A percentile compares a stretch with the other conserved stretches of the same genome.
phyloP scores from a whole-genome alignment of 2,797 vertebrate genomes.

The Hydrophis major region DNA sequence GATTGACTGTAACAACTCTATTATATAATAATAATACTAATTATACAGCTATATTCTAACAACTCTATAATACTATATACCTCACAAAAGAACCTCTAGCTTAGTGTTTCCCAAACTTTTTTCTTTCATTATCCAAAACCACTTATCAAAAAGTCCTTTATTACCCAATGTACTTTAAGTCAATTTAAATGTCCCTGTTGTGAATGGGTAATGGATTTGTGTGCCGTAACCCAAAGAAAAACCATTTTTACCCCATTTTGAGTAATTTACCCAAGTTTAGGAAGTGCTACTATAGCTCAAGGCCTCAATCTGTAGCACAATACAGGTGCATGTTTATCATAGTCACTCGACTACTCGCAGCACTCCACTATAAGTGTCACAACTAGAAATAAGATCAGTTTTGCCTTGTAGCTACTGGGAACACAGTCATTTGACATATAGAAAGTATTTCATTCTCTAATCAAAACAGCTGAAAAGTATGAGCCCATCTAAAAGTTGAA shows the following conservation, averaged over 20 bases:
- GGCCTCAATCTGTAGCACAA: conserved; percentile 9
- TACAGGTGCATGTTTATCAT: conserved; percentile 11
- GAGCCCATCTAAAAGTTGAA: neutral
- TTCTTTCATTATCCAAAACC: neutral
- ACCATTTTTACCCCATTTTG: neutral
- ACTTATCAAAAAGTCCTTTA: neutral
- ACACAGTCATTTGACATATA: neutral
- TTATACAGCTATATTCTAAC: neutral
- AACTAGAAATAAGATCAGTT: conserved; percentile 4
- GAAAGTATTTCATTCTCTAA: neutral
- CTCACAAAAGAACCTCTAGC: neutral
- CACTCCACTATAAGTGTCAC: neutral
- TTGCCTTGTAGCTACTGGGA: neutral
- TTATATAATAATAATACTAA: neutral
- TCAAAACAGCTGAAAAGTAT: neutral
- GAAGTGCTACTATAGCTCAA: neutral
- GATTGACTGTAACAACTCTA: neutral
- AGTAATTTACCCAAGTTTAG: neutral
- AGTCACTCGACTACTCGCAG: conserved; percentile 1
- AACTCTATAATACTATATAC: neutral
- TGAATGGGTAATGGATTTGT: neutral
- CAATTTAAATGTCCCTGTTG: neutral
- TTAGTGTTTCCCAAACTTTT: neutral
- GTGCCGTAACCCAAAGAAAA: neutral
- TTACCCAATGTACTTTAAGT: neutral